phyloP scores from a whole-genome alignment of 2,888 invertebrate species.

The Erpobdella octoculata region DNA sequence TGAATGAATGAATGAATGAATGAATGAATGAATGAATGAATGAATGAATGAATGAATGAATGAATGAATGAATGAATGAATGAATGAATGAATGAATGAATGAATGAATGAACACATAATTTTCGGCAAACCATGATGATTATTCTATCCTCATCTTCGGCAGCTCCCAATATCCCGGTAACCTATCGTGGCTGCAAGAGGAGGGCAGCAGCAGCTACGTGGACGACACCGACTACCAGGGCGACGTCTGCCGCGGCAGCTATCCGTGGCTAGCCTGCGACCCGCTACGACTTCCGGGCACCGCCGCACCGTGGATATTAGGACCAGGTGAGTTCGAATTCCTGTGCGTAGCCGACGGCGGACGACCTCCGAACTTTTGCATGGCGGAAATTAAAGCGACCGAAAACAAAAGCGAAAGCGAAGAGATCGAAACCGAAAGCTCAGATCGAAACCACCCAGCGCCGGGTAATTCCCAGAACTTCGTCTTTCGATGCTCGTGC shows the following conservation, averaged over 20 bases:
- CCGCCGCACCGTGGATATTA: neutral
- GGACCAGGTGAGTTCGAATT: neutral
- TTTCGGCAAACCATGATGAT: too few relatives aligned
- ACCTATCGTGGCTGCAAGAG: too few relatives aligned
- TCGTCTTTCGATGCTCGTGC: conserved; percentile 8
- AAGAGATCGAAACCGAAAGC: neutral
- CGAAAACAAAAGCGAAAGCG: neutral
- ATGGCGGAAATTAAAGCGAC: neutral
- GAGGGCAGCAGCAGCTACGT: neutral
- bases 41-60: too few relatives aligned
- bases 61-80: too few relatives aligned
- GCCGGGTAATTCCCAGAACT: too few relatives aligned
- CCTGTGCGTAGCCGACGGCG: neutral
- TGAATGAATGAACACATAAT: too few relatives aligned
- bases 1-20: too few relatives aligned
- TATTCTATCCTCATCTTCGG: too few relatives aligned
- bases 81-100: too few relatives aligned
- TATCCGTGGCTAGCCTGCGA: neutral
- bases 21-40: too few relatives aligned
- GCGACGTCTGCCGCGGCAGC: neutral
- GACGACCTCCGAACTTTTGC: neutral
- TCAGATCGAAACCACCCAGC: neutral
- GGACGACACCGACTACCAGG: neutral
- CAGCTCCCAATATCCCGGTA: too few relatives aligned
- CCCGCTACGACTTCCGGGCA: neutral